Evolutionary conservation across 2,113 vertebrate species (phyloP).

Genomic region (Heteronetta atricapilla): DNA sequence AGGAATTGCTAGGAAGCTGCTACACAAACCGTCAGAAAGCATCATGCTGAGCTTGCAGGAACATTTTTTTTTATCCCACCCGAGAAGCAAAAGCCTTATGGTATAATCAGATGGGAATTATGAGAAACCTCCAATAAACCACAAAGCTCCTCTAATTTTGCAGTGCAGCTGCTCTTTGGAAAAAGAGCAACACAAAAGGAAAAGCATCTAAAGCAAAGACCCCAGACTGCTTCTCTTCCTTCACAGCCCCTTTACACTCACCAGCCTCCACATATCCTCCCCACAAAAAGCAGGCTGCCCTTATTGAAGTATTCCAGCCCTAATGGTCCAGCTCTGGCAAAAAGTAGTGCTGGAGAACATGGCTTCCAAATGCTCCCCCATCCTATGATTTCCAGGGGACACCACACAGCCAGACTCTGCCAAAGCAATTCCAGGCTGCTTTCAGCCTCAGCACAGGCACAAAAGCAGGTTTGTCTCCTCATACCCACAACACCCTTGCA

Average conservation of each 20-base stretch:
- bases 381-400: not conserved
- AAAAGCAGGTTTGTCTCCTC: not conserved
- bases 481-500: not conserved
- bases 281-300: not conserved
- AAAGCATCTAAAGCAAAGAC: not conserved
- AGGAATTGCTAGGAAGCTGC: not conserved
- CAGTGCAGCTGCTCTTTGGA: not conserved
- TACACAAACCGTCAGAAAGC: not conserved
- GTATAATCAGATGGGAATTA: not conserved
- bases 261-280: accelerated
- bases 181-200: accelerated
- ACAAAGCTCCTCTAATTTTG: not conserved
- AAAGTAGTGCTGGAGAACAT: not conserved
- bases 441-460: not conserved
- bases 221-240: accelerated
- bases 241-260: not conserved
- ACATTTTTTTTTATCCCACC: not conserved
- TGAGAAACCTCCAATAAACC: not conserved
- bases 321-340: not conserved
- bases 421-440: not conserved
- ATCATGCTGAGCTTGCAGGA: not conserved
- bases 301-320: not conserved
- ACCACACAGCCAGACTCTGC: not conserved
- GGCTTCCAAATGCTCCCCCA: not conserved
- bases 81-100: not conserved